phyloP scores from a whole-genome alignment of 2,888 invertebrate species.

The Trachelus troglodyta region DNA sequence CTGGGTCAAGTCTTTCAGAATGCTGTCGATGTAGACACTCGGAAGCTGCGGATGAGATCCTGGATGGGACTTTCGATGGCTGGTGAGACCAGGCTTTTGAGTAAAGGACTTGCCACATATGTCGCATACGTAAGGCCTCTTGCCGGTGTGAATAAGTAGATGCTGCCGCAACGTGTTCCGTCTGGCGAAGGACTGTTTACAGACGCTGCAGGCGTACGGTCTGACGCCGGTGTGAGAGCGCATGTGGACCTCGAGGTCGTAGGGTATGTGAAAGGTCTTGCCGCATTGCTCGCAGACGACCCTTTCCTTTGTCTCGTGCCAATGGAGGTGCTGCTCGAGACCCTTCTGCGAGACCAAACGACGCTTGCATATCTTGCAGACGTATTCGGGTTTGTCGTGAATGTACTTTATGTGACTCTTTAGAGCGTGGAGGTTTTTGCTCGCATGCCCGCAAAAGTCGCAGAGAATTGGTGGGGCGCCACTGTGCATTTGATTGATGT shows the following conservation, averaged over 20 bases:
- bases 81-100: conserved; percentile 50
- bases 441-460: conserved; percentile 17
- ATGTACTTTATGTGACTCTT: conserved; percentile 21
- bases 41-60: conserved; percentile 49
- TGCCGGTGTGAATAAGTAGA: conserved; percentile 50
- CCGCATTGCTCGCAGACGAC: conserved; percentile 23
- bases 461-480: conserved; percentile 18
- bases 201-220: conserved; percentile 16
- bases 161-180: conserved; percentile 49
- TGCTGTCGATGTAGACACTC: conserved; percentile 45
- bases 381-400: conserved; percentile 18
- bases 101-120: conserved; percentile 52
- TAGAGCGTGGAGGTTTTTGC: conserved; percentile 17
- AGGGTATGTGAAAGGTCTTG: conserved; percentile 20
- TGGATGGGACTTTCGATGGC: conserved; percentile 50
- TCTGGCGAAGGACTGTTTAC: conserved; percentile 35
- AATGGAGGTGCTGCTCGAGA: conserved; percentile 16
- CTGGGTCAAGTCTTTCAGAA: conserved; percentile 44
- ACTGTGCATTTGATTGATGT: conserved; percentile 22
- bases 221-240: conserved; percentile 17
- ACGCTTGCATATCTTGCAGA: conserved; percentile 19
- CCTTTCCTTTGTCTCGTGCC: conserved; percentile 22
- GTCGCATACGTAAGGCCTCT: conserved; percentile 49
- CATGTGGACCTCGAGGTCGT: conserved; percentile 21
- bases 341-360: conserved; percentile 19